Conservation (phyloP, 2,113 vertebrate species). For the Megaceryle maxima region DNA sequence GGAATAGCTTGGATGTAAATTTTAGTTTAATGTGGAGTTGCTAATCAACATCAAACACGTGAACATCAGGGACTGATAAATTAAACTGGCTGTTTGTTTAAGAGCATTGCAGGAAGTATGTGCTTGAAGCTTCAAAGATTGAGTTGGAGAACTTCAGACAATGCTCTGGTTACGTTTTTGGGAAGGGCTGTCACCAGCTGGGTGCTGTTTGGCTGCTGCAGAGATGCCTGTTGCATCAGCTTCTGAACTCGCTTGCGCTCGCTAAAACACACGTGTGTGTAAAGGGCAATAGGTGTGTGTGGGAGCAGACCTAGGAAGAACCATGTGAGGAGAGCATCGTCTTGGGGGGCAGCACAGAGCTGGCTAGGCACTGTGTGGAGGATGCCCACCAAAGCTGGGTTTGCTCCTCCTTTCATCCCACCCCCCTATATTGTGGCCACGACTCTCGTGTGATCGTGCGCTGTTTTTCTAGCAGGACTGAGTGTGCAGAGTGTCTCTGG, state of each 20-base stretch:
- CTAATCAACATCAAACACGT: conserved; percentile 3
- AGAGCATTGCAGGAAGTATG: neutral
- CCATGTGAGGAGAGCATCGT: neutral
- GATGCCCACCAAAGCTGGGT: neutral
- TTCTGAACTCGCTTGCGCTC: neutral
- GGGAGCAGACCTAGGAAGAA: neutral
- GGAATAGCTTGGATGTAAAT: neutral
- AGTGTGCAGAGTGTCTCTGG: neutral
- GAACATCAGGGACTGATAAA: neutral
- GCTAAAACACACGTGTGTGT: neutral
- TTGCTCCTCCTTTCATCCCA: neutral
- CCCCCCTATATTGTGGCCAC: too few relatives aligned
- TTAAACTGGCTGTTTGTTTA: conserved; percentile 16
- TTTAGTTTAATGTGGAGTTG: neutral
- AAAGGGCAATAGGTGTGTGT: fast-evolving
- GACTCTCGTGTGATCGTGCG: fast-evolving
- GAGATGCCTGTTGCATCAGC: neutral
- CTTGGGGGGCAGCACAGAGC: neutral
- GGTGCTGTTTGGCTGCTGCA: neutral
- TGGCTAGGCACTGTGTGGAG: neutral
- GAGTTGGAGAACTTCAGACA: neutral
- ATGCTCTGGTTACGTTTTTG: neutral
- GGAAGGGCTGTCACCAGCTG: neutral
- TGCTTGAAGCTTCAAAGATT: neutral
- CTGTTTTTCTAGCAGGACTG: neutral